A percentile compares a stretch with the other conserved stretches of the same genome.
Evolutionary conservation across 2,888 invertebrate genomes (phyloP).

Genomic region (Andrena hattorfiana): DNA sequence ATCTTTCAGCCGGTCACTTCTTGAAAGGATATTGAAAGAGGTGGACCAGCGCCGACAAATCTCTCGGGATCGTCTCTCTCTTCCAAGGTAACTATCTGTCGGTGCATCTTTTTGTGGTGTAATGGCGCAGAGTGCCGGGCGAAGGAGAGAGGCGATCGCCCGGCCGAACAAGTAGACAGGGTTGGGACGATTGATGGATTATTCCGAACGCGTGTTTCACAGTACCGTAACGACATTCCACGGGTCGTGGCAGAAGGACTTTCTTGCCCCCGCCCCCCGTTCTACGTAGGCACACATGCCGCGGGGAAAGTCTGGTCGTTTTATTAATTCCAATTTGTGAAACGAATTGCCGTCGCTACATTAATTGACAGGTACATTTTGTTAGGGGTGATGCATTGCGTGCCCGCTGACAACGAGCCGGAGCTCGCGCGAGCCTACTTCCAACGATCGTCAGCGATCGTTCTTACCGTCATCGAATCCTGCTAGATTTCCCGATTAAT

Average conservation of each 20-base stretch:
- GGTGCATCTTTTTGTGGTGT: constrained; percentile 56
- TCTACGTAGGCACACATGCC: neutral
- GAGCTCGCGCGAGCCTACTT: neutral
- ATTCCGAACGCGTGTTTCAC: constrained; percentile 74
- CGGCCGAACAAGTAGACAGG: constrained; percentile 32
- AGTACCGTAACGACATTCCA: constrained; percentile 74
- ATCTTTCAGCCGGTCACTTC: constrained; percentile 26
- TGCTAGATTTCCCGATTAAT: neutral
- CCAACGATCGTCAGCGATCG: neutral
- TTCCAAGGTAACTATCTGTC: constrained; percentile 60
- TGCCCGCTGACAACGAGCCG: neutral
- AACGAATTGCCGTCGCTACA: constrained; percentile 27
- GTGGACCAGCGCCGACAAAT: constrained; percentile 48
- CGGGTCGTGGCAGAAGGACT: constrained; percentile 44
- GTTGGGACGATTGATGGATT: constrained; percentile 73
- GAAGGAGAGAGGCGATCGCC: constrained; percentile 20
- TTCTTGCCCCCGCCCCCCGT: constrained; percentile 23
- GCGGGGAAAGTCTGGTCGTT: constrained; percentile 22
- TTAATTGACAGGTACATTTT: constrained; percentile 38
- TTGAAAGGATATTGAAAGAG: constrained; percentile 43
- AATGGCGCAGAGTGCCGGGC: constrained; percentile 22
- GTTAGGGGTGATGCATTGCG: constrained; percentile 11
- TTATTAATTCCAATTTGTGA: constrained; percentile 38
- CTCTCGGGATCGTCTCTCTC: constrained; percentile 49
- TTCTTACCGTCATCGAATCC: neutral